Base-by-base conservation (phyloP, 2,888 invertebrate species). In the Aspidapion aeneum region DNA sequence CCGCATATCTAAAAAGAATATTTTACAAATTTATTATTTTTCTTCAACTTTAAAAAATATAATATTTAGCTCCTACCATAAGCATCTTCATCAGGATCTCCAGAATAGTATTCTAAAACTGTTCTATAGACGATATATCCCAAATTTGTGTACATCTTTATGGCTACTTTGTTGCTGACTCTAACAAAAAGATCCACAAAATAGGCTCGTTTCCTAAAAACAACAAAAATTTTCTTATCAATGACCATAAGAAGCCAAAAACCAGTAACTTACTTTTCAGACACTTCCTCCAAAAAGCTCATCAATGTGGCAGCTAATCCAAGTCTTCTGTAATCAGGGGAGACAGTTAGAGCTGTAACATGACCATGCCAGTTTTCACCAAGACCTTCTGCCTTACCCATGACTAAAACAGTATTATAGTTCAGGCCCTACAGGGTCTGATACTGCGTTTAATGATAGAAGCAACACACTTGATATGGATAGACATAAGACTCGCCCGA, bases 361-460 rank as follows among this genome's bases (percentile, higher is more conserved):
- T 99, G 99, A 0, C 99, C 99, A 83, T 99, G 99, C 97, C 97
- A 99, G 76, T 96, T 92, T 71, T 97, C 96, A 58, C 91, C 90
- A 70, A 88, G 88, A 0, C 99, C 99, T 83, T 99, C 99, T 0
- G 97, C 94, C 82, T 99, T 99, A 49, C 98, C 98, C 98, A 99
- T 98, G 60, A 99, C 97, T 98, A 76, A 68, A 85, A 81, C 18
- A 55, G 2, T n/a, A n/a, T n/a, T n/a, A n/a, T n/a, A n/a, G n/a
- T n/a, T n/a, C n/a, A n/a, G n/a, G n/a, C n/a, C n/a, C n/a, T n/a
- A n/a, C n/a, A n/a, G n/a, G n/a, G n/a, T n/a, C n/a, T n/a, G n/a
- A n/a, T n/a, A n/a, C n/a, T n/a, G n/a, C n/a, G n/a, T n/a, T n/a
- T n/a, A n/a, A n/a, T n/a, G n/a, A n/a, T n/a, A n/a, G n/a, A n/a